Evolutionary conservation across 1,140 invertebrate species (phyloP), one percentile per base, ranked within the genome.

Genomic region (Trissolcus basalis): DNA sequence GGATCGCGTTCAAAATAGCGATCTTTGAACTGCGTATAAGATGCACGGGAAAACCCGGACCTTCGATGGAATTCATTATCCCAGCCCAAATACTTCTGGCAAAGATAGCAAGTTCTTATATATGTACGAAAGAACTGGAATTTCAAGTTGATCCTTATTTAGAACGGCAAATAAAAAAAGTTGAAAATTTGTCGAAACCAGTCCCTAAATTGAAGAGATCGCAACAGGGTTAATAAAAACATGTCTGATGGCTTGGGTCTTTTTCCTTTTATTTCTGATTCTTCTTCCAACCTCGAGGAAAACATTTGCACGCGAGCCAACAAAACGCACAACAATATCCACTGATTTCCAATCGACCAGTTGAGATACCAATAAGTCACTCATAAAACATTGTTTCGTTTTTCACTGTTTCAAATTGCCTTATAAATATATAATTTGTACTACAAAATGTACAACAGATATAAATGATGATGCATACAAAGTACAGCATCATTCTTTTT

Each of bases 71-170:
- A 68, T 59, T 58, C 54, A 44, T 68, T 67, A 56, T 67, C 12
- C 45, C 35, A 39, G 56, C 47, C 45, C 27, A 33, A 58, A 67
- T 58, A 58, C 35, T 44, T 43, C 9, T 12, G 12, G 13, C 4
- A 12, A 14, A 56, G 63, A 67, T 67, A 54, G 19, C 36, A 13
- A 13, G 36, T 58, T 64, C 53, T 50, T 51, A 47, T 58, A 67
- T 51, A 50, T 27, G 43, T 58, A 67, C 44, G 50, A 43, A 50
- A 67, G 63, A 67, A 67, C 63, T 67, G 63, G 63, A 67, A 67
- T 67, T 67, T 67, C 63, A 58, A 67, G 63, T 45, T 58, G 47
- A 44, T 67, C 48, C 54, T 50, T 58, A 67, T 58, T 58, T 67
- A 58, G 64, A 67, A 67, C 64, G 64, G 53, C 32, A 58, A 58